Evolutionary conservation across 2,797 vertebrate species (phyloP).

Genomic region (Ctenosaura bakeri): DNA sequence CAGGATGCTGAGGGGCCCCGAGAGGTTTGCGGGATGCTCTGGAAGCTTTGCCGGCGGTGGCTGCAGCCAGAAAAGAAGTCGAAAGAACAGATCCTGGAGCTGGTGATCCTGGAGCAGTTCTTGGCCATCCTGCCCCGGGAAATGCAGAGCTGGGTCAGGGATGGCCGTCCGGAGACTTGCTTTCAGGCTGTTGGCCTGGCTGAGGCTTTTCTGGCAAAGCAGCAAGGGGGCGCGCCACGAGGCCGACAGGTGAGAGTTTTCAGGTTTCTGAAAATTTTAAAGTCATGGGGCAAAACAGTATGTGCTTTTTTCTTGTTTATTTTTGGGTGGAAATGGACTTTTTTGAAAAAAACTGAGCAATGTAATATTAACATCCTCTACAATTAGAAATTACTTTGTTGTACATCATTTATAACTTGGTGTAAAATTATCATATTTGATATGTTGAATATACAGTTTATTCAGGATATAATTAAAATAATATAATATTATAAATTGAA

Average conservation of each 20-base stretch:
- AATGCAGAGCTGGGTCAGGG: slow-evolving; percentile 32
- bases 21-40: slow-evolving; percentile 30
- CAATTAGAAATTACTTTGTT: no score
- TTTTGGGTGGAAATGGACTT: no score
- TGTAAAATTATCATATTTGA: no score
- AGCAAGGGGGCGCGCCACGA: not conserved
- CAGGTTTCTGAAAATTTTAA: no score
- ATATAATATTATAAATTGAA: no score
- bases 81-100: slow-evolving; percentile 36
- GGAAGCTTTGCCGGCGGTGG: slow-evolving; percentile 38
- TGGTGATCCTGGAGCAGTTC: slow-evolving; percentile 49
- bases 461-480: no score
- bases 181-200: slow-evolving; percentile 39
- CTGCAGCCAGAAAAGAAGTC: slow-evolving; percentile 27
- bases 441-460: no score
- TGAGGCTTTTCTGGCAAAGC: slow-evolving; percentile 24
- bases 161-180: not conserved
- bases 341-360: no score
- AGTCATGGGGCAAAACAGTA: no score
- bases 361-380: no score
- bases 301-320: not conserved
- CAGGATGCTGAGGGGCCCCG: slow-evolving; percentile 38
- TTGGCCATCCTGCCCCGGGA: slow-evolving; percentile 17
- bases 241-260: slow-evolving; percentile 18
- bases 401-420: no score